Conservation (phyloP, 1,140 invertebrate genomes). For the Drosophila sucinea region DNA sequence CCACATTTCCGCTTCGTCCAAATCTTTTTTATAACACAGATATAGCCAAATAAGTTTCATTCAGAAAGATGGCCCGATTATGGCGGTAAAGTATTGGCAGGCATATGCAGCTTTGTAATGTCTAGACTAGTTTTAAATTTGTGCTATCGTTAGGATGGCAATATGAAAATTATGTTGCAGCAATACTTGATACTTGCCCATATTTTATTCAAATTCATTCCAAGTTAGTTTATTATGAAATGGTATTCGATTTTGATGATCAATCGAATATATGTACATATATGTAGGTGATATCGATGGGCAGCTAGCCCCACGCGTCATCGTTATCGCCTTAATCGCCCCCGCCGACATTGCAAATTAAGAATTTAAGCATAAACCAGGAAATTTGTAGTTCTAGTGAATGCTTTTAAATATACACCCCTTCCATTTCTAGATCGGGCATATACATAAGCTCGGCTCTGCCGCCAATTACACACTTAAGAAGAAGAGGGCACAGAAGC, state of each 20-base stretch:
- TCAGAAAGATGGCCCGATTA: too few species aligned
- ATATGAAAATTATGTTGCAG: too few species aligned
- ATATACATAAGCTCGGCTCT: background rate
- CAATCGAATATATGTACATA: background rate
- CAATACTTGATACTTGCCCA: too few species aligned
- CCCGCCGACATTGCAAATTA: conserved; percentile 5
- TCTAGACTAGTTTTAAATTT: too few species aligned
- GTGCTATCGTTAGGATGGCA: too few species aligned
- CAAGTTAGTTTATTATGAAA: background rate
- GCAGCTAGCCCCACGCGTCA: background rate
- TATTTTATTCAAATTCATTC: too few species aligned
- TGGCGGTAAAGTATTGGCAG: too few species aligned
- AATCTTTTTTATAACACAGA: too few species aligned
- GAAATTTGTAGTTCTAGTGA: background rate
- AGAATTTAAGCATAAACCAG: background rate
- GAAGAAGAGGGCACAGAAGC: background rate
- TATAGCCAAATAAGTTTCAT: too few species aligned
- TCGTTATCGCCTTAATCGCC: background rate
- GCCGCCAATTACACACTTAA: background rate
- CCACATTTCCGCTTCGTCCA: too few species aligned
- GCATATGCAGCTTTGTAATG: too few species aligned
- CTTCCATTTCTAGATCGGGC: background rate
- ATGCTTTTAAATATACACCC: background rate
- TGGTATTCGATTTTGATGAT: background rate
- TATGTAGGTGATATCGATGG: background rate